Base-by-base conservation (phyloP, 2,888 invertebrate species). In the Phyllotreta cruciferae region DNA sequence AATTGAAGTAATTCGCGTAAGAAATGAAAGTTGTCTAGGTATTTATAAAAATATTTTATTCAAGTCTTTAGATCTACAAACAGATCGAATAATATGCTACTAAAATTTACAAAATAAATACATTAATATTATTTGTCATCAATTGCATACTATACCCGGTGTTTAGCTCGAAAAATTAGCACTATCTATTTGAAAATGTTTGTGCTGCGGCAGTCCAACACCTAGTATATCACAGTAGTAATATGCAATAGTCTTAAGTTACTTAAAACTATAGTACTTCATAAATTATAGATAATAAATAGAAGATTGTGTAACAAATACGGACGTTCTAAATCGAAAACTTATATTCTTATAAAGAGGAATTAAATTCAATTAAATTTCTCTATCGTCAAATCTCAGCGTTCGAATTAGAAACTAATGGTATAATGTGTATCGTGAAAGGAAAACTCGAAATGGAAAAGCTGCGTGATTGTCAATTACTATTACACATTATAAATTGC, bases 131-230 rank as follows among this genome's bases (percentile, higher is more conserved):
- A 35, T 54, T 47, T 44, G 35, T 24, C 45, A 35, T 57, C 71
- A 75, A 78, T 78, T 79, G 79, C 78, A 73, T 78, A 79, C 78
- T 79, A 78, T 79, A 79, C 78, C 75, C 73, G 74, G 77, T 70
- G 75, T 79, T 78, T 13, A 37, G 38, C 41, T 24, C 9, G 37
- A 38, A 37, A 52, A 52, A n/a, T 6, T 35, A 24, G 39, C 35
- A 49, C 44, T 56, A 11, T 34, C 36, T 14, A 62, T 47, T 36
- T 6, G 14, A 56, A 58, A 63, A 56, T 60, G 53, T 38, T 39
- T 53, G 70, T 44, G 42, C 44, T n/a, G 36, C 24, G 44, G 49
- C 47, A 63, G 52, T 60, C 56, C 50, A 66, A 73, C 77, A 73
- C 77, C 72, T 74, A 68, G 77, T 77, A 77, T 77, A 77, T 77